Conservation (phyloP, 2,888 invertebrate species). For the Lasiommata megera region DNA sequence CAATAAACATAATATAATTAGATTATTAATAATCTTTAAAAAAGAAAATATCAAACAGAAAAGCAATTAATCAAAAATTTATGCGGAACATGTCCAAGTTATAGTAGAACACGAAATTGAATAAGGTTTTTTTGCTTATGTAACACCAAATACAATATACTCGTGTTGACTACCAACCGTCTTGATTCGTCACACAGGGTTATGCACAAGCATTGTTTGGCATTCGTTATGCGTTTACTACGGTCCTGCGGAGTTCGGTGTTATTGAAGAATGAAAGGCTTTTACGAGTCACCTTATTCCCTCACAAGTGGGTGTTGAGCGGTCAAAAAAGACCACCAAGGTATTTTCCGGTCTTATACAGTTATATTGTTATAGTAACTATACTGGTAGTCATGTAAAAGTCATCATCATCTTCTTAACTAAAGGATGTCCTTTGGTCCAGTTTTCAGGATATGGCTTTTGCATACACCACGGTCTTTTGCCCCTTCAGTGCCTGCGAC, state of each 20-base stretch:
- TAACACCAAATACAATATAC: conserved; percentile 10
- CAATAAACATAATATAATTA: too few relatives aligned
- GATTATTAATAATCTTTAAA: too few relatives aligned
- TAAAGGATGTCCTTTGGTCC: too few relatives aligned
- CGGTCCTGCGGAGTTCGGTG: conserved; percentile 55
- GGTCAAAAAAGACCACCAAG: conserved; percentile 60
- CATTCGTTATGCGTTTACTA: conserved; percentile 69
- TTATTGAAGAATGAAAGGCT: conserved; percentile 62
- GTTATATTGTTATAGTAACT: too few relatives aligned
- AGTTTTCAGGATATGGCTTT: too few relatives aligned
- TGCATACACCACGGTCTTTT: too few relatives aligned
- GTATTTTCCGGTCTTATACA: conserved; percentile 27
- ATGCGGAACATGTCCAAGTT: neutral
- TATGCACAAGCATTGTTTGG: conserved; percentile 65
- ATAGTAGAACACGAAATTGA: neutral
- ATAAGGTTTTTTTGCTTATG: conserved; percentile 32
- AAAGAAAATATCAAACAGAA: too few relatives aligned
- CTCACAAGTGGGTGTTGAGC: conserved; percentile 59
- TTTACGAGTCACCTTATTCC: conserved; percentile 50
- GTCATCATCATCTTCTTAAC: too few relatives aligned
- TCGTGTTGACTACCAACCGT: conserved; percentile 44
- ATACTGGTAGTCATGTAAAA: too few relatives aligned
- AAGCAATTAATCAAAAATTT: too few relatives aligned
- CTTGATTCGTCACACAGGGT: conserved; percentile 62
- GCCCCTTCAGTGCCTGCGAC: too few relatives aligned